A percentile compares a stretch with the other conserved stretches of the same genome.
Evolutionary conservation across 2,888 invertebrate species (phyloP).

Genomic region (Coelogynopora nodosa): DNA sequence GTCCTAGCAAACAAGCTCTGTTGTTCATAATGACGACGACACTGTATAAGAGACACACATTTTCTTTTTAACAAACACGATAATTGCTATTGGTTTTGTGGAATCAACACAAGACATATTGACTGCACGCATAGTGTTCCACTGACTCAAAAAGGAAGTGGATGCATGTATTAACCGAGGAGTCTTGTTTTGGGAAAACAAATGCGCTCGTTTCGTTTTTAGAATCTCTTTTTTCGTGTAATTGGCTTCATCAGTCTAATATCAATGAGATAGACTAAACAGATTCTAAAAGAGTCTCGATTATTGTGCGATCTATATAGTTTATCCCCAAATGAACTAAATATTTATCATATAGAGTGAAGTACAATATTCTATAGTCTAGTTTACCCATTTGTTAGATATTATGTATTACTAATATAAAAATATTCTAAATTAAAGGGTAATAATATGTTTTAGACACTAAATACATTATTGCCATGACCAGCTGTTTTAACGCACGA

Average conservation of each 20-base stretch:
- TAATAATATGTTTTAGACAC: too few species aligned
- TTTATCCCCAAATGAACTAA: too few species aligned
- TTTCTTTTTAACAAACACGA: background rate
- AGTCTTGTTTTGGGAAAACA: background rate
- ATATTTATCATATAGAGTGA: too few species aligned
- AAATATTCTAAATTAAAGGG: too few species aligned
- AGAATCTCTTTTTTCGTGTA: background rate
- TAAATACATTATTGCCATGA: background rate
- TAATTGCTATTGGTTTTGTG: slow-evolving; percentile 3
- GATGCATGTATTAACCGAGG: background rate
- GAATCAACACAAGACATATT: background rate
- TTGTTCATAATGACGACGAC: background rate
- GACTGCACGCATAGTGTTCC: background rate
- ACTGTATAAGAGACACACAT: background rate
- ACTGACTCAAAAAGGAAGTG: slow-evolving; percentile 1
- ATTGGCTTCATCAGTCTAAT: slow-evolving; percentile 15
- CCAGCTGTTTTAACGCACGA: background rate
- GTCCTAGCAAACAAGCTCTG: background rate
- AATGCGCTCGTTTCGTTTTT: background rate
- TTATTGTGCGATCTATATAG: too few species aligned
- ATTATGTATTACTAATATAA: too few species aligned
- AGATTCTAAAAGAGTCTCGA: too few species aligned
- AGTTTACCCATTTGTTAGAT: too few species aligned
- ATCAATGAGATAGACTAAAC: background rate
- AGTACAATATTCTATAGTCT: too few species aligned